Conservation (phyloP, 2,113 vertebrate genomes). For the Gobio gobio region DNA sequence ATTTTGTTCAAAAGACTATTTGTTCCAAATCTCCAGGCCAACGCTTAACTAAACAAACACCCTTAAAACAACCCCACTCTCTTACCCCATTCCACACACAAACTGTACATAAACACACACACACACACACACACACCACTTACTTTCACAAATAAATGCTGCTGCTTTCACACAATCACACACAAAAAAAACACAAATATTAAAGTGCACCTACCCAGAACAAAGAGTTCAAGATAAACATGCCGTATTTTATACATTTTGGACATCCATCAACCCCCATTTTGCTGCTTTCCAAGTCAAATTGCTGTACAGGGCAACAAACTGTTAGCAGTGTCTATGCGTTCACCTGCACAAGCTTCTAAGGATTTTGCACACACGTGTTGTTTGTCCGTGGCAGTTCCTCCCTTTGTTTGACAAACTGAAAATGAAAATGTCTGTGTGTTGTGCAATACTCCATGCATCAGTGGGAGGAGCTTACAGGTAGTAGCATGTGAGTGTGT, state of each 20-base stretch:
- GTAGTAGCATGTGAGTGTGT: background rate
- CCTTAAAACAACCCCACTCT: background rate
- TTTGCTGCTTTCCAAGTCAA: slow-evolving; percentile 1
- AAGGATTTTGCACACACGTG: background rate
- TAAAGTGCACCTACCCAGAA: slow-evolving; percentile 74
- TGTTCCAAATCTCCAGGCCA: background rate
- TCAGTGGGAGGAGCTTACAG: background rate
- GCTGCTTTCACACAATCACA: background rate
- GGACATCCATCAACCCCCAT: slow-evolving; percentile 65
- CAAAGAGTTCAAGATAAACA: slow-evolving; percentile 73
- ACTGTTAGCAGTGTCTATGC: background rate
- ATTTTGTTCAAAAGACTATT: slow-evolving; percentile 13
- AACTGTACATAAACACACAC: slow-evolving; percentile 2
- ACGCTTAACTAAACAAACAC: background rate
- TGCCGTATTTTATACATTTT: slow-evolving; percentile 74
- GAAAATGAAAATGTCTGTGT: background rate
- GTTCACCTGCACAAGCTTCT: background rate
- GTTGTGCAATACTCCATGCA: background rate
- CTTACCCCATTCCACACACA: background rate
- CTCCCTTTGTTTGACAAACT: background rate
- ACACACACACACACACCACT: slow-evolving; percentile 27
- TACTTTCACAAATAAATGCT: background rate
- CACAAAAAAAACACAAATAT: background rate
- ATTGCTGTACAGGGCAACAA: background rate
- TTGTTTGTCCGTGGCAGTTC: background rate